Evolutionary conservation across 2,113 vertebrate genomes (phyloP), one percentile per base, ranked within the genome.

Genomic region (Cyprinodon brontotheroides): DNA sequence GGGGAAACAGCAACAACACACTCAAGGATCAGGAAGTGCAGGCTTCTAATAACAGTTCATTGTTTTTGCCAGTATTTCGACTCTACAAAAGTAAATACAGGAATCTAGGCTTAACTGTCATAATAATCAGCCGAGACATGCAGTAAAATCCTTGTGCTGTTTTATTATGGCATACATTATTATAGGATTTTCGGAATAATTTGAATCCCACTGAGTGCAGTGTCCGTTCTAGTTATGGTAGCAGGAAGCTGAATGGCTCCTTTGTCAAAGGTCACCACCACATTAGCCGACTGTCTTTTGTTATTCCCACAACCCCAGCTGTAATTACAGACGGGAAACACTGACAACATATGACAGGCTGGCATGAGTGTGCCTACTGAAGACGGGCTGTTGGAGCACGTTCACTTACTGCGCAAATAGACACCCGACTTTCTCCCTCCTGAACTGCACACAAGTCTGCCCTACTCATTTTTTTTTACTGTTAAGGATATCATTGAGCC

Each of bases 31-130:
- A 85, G 81, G 83, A 91, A 91, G 77, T 84, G 68, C 77, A 79
- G 81, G 80, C 83, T 90, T 90, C 78, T 87, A 91, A 92, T 88
- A 90, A 89, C 78, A 84, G 73, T 77, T 71, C 84, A 77, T 79
- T 81, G 86, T 81, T 90, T 81, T 90, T 89, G 87, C 84, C 84
- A 87, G 91, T 84, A 88, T 89, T 82, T 79, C 82, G 73, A 88
- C 77, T 74, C 63, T 17, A 50, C 70, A 77, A 86, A 89, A 87
- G 87, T 86, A 90, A 91, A 92, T 80, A 86, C 39, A 85, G 72
- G 76, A 79, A 86, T 87, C 45, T 82, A 75, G 74, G 68, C 70
- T 86, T 79, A 77, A 77, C 61, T 48, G 68, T 40, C 15, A 1
- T 77, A 83, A 87, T 71, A n/a, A 65, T 60, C 67, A 29, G 83